Base-by-base conservation (phyloP, 2,888 invertebrate species). In the Steinernema scapterisci region DNA sequence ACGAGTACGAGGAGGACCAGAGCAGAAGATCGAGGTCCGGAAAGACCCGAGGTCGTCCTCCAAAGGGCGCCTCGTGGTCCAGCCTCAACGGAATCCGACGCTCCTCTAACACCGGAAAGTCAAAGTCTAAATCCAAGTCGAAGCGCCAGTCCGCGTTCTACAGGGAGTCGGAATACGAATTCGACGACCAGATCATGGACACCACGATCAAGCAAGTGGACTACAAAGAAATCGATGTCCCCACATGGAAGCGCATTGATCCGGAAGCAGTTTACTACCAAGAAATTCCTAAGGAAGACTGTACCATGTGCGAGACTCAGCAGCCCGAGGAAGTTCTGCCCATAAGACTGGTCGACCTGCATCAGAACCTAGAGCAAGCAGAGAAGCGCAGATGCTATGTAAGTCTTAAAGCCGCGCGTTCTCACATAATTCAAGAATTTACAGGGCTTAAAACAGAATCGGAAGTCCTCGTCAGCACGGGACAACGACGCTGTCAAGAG, bases 151-250 rank as follows among this genome's bases (percentile, higher is more conserved):
- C 31, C 16, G 19, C 27, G 2, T 9, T 13, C 16, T 63, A 27
- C 63, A 63, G 27, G 16, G 63, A 63, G 63, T 63, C 63, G 3
- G 63, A 63, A 31, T 63, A 27, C 38, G 63, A 63, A 63, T 63
- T 63, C 27, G 63, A 63, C 16, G 63, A 63, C 16, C 63, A 63
- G 19, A 52, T 52, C 52, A 63, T 63, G 63, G 63, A 63, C 31
- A 63, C 63, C 13, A 63, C 63, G 7, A 63, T 63, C 27, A 63
- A 63, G 25, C 63, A 63, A 63, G 63, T 63, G 27, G 63, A 63
- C 63, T 63, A 63, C 31, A 63, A 63, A n/a, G 63, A 63, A 25
- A 63, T 63, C 27, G 63, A 63, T 31, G 63, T 63, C 31, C 63
- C 63, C 31, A 63, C 63, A 2, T 63, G 63, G 63, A 63, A n/a